Evolutionary conservation across 2,888 invertebrate species (phyloP), one percentile per base, ranked within the genome.

Genomic region (Prosapia bicincta): DNA sequence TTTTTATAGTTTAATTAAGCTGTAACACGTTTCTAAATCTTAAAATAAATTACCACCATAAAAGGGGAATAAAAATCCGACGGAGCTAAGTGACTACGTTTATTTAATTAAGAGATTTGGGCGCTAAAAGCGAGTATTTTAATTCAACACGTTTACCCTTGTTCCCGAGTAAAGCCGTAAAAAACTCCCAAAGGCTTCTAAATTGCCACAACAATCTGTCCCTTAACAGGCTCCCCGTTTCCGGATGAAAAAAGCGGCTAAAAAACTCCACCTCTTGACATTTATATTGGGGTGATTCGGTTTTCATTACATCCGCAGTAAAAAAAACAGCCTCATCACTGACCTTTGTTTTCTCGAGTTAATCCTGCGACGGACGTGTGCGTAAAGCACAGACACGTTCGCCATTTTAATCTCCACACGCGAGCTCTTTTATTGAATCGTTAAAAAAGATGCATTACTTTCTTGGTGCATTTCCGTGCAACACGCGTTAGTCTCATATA

Each of bases 241-340:
- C 54, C 20, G 54, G 54, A 54, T 54, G 69, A 74, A 74, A 74
- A 74, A 26, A 25, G 23, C 30, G 30, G 74, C 24, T n/a, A 74
- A 74, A 74, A 74, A 68, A 69, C 54, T 65, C 26, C 65, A 28
- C 65, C 69, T 69, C 74, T 69, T 69, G 74, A 74, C 74, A 74
- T 74, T 74, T 69, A 74, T 74, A 74, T 74, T 38, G 66, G 69
- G 69, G 74, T 69, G 69, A 74, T 74, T 69, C 30, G 43, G 74
- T 69, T 26, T 28, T 15, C 20, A 30, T 54, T 74, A 74, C 73
- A 73, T 69, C 69, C 74, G 20, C 15, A 13, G n/a, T 54, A 54
- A 54, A 54, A 54, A 54, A 54, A n/a, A 54, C 54, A 54, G 20
- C 54, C 20, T 54, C 20, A 9, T 6, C 54, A 20, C 20, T 54